Evolutionary conservation across 2,888 invertebrate genomes (phyloP), one percentile per base, ranked within the genome.

Genomic region (Pyrrhia umbra): DNA sequence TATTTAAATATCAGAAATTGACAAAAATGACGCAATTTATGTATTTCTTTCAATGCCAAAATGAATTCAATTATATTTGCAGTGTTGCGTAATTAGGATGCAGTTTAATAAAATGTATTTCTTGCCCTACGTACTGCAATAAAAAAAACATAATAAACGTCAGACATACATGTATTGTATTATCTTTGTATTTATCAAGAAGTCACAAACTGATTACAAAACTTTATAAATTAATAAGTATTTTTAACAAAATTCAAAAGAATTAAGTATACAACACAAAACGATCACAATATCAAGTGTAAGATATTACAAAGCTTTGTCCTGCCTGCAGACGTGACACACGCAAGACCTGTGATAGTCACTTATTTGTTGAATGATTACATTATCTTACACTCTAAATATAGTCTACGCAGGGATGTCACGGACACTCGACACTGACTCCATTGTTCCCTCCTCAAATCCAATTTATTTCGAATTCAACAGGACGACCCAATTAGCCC

Each of bases 341-440:
- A 77, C 70, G 67, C 65, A 60, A 69, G 65, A 63, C 72, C 79
- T 82, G 90, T 93, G 93, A 92, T 88, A 83, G 85, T 90, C 94
- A 94, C 88, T 82, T 77, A 79, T 68, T 74, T 78, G 76, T 79
- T 75, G 85, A 77, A 81, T 93, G 94, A 90, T 90, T 83, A 61
- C 63, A 75, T 86, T 88, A 88, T 88, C 88, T 73, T 50, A 68
- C 54, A 66, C 72, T 82, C 84, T 87, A 87, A 86, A 84, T 86
- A 86, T 85, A 84, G 75, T 77, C 66, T 50, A 62, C 51, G 49
- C 57, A 77, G 77, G 62, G 68, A 60, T 69, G 77, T 69, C 80
- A 69, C 65, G 73, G 70, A 74, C 73, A 57, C 63, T 62, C 58
- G 56, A 23, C 56, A 42, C 39, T 39, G 43, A 49, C 45, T 68